phyloP scores from a whole-genome alignment of 2,113 vertebrate genomes.

The Pristiophorus japonicus region DNA sequence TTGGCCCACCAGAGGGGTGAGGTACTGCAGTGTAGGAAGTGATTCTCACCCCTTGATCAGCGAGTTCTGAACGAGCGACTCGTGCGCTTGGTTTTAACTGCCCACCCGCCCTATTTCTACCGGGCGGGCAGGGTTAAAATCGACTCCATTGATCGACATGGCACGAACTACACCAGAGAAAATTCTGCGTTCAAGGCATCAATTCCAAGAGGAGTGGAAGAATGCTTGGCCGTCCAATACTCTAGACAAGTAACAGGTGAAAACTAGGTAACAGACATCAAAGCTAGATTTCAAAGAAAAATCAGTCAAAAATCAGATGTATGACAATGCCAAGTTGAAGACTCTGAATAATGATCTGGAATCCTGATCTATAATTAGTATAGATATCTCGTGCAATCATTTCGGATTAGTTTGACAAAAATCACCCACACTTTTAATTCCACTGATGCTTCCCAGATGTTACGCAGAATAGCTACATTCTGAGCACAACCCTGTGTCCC shows the following conservation, averaged over 20 bases:
- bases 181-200: neutral
- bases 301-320: neutral
- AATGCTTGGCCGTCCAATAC: neutral
- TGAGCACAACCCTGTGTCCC: neutral
- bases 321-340: neutral
- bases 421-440: neutral
- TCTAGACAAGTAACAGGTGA: neutral
- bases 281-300: neutral
- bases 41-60: neutral
- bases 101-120: neutral
- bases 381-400: neutral
- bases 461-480: neutral
- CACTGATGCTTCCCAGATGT: neutral
- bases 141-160: neutral
- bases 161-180: neutral
- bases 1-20: neutral
- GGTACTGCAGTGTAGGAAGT: neutral
- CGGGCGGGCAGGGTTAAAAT: neutral
- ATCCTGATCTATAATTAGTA: neutral
- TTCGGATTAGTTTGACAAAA: neutral
- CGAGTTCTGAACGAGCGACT: neutral
- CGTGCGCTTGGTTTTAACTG: neutral
- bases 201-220: neutral
- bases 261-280: neutral
- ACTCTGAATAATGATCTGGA: neutral